Evolutionary conservation across 2,113 vertebrate genomes (phyloP).

Genomic region (Phaethon lepturus): DNA sequence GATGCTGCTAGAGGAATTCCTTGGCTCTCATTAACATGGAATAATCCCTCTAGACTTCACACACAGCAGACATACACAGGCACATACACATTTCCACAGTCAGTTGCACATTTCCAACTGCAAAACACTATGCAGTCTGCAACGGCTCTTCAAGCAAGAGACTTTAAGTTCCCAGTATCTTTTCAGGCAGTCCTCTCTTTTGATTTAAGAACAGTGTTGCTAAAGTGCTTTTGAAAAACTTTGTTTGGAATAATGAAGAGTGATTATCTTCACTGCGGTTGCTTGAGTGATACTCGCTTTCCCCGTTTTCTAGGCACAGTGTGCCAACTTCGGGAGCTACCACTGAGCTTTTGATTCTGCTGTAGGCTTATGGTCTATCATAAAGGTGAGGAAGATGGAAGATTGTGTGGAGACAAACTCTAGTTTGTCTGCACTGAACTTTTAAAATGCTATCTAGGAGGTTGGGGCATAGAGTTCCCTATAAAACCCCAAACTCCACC

Average conservation of each 20-base stretch:
- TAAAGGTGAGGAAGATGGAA: not conserved
- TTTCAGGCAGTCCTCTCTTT: not conserved
- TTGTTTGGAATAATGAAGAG: not conserved
- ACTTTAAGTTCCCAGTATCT: not conserved
- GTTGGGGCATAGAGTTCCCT: not conserved
- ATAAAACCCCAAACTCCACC: not conserved
- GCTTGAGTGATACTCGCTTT: accelerated
- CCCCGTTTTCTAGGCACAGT: not conserved
- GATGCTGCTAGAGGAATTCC: conserved; percentile 70
- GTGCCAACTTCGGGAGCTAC: not conserved
- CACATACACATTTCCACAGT: conserved; percentile 45
- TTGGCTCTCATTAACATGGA: conserved; percentile 75
- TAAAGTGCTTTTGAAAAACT: not conserved
- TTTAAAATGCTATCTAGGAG: not conserved
- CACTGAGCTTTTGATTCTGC: not conserved
- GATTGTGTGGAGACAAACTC: not conserved
- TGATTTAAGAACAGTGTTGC: not conserved
- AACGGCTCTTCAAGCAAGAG: not conserved
- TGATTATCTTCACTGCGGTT: not conserved
- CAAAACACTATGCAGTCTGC: not conserved
- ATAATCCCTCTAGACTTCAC: conserved; percentile 72
- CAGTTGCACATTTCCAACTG: conserved; percentile 29
- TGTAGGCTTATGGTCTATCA: not conserved
- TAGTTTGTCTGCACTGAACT: not conserved
- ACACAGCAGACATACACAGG: conserved; percentile 64